Evolutionary conservation across 2,797 vertebrate genomes (phyloP), one percentile per base, ranked within the genome.

Genomic region (Microchirus variegatus): DNA sequence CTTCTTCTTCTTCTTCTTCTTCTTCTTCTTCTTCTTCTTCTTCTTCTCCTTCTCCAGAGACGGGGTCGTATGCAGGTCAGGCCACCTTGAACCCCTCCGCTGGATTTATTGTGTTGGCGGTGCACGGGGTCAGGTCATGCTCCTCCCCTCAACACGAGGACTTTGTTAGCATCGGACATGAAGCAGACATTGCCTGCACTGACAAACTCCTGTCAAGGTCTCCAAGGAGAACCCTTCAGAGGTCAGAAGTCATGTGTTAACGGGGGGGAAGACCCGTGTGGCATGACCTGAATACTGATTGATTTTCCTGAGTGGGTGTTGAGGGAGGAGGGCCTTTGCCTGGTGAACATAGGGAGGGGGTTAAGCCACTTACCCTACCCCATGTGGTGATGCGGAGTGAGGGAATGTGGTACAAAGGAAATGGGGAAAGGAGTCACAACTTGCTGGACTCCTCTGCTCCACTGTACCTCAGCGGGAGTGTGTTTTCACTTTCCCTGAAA

Each of bases 281-380:
- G 70, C 73, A 66, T 70, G 87, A 81, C 67, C 77, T 75, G 82
- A 86, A 89, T 89, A 45, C 84, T 86, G 85, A 91, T 90, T 89
- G 89, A 91, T 89, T 91, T 81, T 77, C 67, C 63, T 58, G 16
- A 70, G 71, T 63, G 68, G 37, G 56, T 51, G 76, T 68, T 55
- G 15, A 11, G 63, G 75, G 53, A 45, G 10, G 36, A 16, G 19
- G 38, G 38, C n/a, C 10, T 13, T 17, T 49, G 53, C 42, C 11
- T 52, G 40, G 56, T 17, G 42, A 42, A 47, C 7, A 70, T 13
- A 62, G 54, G 37, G 47, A 59, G 81, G 77, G 63, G 82, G 80
- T 84, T 73, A 85, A 61, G 74, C 69, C 59, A 72, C 81, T 81
- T 85, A 73, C 50, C 67, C 63, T 19, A 38, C 61, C 67, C 75